Evolutionary conservation across 2,888 invertebrate species (phyloP), one percentile per base, ranked within the genome.

Genomic region (Scaptomyza reducta): DNA sequence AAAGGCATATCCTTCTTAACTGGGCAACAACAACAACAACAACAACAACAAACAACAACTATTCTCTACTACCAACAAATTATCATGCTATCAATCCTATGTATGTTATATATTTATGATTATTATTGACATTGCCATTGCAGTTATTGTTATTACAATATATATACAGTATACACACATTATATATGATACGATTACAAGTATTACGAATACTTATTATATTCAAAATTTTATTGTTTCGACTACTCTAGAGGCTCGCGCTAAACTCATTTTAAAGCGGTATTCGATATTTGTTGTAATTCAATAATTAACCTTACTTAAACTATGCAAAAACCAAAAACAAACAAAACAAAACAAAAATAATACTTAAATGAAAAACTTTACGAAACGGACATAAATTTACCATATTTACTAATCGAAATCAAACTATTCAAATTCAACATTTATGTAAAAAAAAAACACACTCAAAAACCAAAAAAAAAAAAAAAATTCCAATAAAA

Each of bases 281-380:
- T 74, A 58, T 76, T 71, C 61, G 42, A 53, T 86, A 86, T 83
- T 80, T 84, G 80, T 88, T 83, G 84, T 83, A 83, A 86, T 88
- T 86, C 80, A 66, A 84, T 59, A 78, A 74, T 83, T 79, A 75
- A 65, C 61, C 58, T 71, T 79, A 66, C 65, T 51, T 62, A 74
- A 65, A 66, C 65, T 50, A 77, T 59, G 47, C 56, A 60, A 59
- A 64, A 33, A n/a, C n/a, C 2, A 33, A n/a, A n/a, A 35, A 31
- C 0, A 33, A 33, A 33, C 1, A 11, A 13, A 13, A 33, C 33
- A 33, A 33, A 33, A 33, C 11, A 33, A 11, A 29, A 55, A 49
- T n/a, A n/a, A n/a, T n/a, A n/a, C 44, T 14, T 4, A 54, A 53
- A 44, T 35, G n/a, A 41, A 51, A 51, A 46, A 40, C 51, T 56